phyloP scores from a whole-genome alignment of 2,888 invertebrate species.

The Norana najaformis region DNA sequence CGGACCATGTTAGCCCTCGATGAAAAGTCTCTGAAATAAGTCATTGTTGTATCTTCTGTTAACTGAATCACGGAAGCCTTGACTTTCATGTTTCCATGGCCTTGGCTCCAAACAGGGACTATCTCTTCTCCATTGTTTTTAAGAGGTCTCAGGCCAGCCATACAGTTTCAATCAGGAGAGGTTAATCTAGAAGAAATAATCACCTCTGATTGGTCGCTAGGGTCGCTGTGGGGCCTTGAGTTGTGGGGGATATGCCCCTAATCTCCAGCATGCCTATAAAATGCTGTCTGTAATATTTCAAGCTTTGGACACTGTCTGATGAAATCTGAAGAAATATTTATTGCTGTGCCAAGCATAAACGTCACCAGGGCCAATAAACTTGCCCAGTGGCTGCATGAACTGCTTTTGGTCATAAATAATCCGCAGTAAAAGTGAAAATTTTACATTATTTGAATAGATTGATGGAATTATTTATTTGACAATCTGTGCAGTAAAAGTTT shows the following conservation, averaged over 20 bases:
- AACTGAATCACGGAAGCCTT: neutral
- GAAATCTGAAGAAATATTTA: neutral
- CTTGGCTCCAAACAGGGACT: no score
- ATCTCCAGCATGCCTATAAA: neutral
- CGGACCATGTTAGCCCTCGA: no score
- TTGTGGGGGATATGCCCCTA: neutral
- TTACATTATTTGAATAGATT: neutral
- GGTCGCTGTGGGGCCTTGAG: neutral
- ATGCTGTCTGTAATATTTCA: neutral
- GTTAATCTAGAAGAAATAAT: neutral
- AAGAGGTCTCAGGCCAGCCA: no score
- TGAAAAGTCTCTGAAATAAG: no score
- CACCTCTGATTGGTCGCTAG: neutral
- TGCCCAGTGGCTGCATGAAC: neutral
- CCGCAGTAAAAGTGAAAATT: neutral
- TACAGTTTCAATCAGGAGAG: no score
- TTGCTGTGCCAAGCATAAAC: neutral
- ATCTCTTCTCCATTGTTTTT: no score
- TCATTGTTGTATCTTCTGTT: neutral
- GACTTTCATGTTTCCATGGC: neutral
- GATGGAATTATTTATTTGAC: neutral
- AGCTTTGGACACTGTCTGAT: neutral
- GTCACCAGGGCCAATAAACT: neutral
- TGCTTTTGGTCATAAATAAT: neutral
- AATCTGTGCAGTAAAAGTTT: no score